These are phyloP conservation scores for Ophioninae sp. DNA, from an alignment of 2,888 invertebrate species.

Conservation along the genomic window DNA sequence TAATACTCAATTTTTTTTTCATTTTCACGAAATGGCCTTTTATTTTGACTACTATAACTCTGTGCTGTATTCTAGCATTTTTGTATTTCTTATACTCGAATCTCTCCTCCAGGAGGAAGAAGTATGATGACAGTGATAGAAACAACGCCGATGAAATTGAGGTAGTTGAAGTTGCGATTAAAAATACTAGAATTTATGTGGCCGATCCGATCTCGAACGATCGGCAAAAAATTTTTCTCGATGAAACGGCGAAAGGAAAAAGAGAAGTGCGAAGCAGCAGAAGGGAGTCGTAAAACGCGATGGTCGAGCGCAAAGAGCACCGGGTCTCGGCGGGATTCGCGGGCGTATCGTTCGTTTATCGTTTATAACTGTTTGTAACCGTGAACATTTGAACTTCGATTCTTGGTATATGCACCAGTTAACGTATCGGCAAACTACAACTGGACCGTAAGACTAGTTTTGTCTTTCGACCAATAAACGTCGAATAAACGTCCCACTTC, in stretches of 20 bases:
- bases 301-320: constrained; percentile 41
- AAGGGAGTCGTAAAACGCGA: constrained; percentile 45
- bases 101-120: not conserved
- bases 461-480: constrained; percentile 47
- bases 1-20: no score
- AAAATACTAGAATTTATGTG: constrained; percentile 14
- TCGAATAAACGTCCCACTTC: constrained; percentile 55
- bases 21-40: no score
- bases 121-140: no score
- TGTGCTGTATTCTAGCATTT: no score
- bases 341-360: constrained; percentile 50
- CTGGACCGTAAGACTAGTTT: constrained; percentile 30
- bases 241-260: constrained; percentile 13
- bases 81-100: no score
- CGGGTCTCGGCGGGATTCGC: constrained; percentile 45
- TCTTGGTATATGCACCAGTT: constrained; percentile 25
- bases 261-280: not conserved
- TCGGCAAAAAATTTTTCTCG: constrained; percentile 39
- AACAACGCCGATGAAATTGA: no score
- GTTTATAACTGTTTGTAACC: constrained; percentile 32
- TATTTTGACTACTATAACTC: no score
- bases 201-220: constrained; percentile 25
- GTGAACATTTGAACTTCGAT: constrained; percentile 44
- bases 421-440: constrained; percentile 17
- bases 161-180: not conserved